Conservation (phyloP, 2,113 vertebrate genomes). For the Bungarus multicinctus region DNA sequence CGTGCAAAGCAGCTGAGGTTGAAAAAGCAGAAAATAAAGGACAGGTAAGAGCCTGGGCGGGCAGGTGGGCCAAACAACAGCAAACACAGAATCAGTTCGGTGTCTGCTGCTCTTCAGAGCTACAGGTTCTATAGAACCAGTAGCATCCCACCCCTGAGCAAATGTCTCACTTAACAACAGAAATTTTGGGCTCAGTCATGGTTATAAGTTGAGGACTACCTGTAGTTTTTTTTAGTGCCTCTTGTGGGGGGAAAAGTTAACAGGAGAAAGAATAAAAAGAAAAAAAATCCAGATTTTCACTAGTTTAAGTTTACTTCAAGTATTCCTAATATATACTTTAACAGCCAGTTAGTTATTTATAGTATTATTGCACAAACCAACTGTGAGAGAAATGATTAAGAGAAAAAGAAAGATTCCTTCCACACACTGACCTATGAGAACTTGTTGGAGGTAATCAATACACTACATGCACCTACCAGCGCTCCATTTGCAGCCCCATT, state of each 20-base stretch:
- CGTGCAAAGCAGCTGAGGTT: no score
- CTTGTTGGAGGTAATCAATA: background rate
- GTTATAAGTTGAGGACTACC: background rate
- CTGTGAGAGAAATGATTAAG: background rate
- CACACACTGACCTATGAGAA: background rate
- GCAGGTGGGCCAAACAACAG: no score
- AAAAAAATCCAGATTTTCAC: background rate
- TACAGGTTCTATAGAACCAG: no score
- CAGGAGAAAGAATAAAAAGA: background rate
- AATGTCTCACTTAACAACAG: background rate
- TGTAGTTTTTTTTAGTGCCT: background rate
- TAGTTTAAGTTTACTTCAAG: background rate
- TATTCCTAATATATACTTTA: background rate
- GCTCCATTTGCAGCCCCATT: background rate
- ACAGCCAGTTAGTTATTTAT: background rate
- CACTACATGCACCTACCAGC: background rate
- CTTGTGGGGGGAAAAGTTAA: background rate
- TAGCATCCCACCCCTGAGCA: background rate
- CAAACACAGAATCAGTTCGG: no score
- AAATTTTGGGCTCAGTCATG: background rate
- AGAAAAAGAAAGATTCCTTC: background rate
- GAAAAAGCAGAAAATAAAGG: no score
- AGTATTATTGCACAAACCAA: background rate
- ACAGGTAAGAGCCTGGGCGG: no score
- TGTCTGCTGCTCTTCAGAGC: no score